phyloP scores from a whole-genome alignment of 2,888 invertebrate species.

The Metopia argyrocephala region DNA sequence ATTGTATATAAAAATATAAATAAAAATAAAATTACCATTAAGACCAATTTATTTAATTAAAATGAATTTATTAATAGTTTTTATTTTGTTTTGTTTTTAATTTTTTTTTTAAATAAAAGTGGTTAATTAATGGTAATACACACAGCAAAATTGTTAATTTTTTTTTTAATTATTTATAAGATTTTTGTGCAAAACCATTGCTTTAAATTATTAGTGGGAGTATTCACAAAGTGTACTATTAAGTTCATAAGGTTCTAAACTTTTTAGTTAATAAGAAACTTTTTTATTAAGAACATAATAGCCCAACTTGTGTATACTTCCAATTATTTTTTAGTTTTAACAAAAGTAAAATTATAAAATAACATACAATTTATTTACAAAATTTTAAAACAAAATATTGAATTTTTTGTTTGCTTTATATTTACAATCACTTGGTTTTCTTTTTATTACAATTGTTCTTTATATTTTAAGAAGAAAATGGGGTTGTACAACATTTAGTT shows the following conservation, averaged over 20 bases:
- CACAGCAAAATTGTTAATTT: constrained; percentile 46
- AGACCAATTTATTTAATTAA: constrained; percentile 1
- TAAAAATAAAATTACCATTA: constrained; percentile 6
- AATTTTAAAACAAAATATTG: constrained; percentile 39
- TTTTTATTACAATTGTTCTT: background rate
- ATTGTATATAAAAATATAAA: constrained; percentile 1
- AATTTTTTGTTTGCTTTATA: constrained; percentile 22
- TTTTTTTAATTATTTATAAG: constrained; percentile 24
- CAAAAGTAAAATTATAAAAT: no score
- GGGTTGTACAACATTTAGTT: constrained; percentile 59
- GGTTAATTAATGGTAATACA: constrained; percentile 45
- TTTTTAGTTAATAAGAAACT: no score
- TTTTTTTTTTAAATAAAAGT: background rate
- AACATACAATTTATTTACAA: constrained; percentile 62
- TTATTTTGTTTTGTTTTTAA: constrained; percentile 1
- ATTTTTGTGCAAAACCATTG: constrained; percentile 53
- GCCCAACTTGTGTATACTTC: no score
- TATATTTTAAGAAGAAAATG: background rate
- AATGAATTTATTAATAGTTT: background rate
- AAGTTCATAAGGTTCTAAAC: no score
- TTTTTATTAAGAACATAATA: no score
- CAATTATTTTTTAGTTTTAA: constrained; percentile 27
- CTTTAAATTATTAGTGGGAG: constrained; percentile 11
- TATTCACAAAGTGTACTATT: no score
- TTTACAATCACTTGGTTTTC: constrained; percentile 58